These are phyloP conservation scores for Argya squamiceps DNA, from an alignment of 2,797 vertebrate genomes.

Conservation along the genomic window DNA sequence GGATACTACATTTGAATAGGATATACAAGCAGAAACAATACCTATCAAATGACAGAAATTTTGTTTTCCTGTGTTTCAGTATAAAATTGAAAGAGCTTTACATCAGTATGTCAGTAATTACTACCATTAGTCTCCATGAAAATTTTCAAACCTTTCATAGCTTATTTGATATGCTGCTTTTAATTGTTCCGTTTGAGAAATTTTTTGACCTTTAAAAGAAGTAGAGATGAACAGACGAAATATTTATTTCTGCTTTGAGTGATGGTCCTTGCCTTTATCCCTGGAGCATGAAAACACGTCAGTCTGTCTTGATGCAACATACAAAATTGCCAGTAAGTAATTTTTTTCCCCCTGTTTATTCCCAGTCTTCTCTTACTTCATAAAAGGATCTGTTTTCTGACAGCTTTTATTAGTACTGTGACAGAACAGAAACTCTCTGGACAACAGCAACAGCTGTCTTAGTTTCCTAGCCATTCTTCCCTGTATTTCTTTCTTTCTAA, in stretches of 20 bases:
- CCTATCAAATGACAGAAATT: not conserved
- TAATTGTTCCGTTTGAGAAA: not conserved
- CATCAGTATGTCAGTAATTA: not conserved
- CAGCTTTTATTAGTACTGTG: conserved; percentile 6
- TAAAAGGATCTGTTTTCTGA: conserved; percentile 17
- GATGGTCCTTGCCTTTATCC: not conserved
- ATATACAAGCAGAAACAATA: not conserved
- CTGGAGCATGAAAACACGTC: not conserved
- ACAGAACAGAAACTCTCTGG: conserved; percentile 13
- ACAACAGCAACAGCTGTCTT: not conserved
- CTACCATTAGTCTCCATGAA: not conserved
- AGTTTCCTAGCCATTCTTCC: not conserved
- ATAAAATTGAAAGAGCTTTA: not conserved
- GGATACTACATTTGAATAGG: not conserved
- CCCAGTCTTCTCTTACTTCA: not conserved
- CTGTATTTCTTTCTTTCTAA: not conserved
- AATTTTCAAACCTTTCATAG: not conserved
- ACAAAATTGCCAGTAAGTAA: not conserved
- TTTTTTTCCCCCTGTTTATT: not conserved
- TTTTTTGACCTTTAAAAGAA: conserved; percentile 22
- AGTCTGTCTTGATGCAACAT: not conserved
- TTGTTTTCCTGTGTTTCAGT: not conserved
- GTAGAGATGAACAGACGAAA: not conserved
- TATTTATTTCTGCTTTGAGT: not conserved
- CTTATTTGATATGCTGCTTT: not conserved